Percentiles rank a stretch among this genome's conserved stretches.
Conservation (phyloP, 2,113 vertebrate species). For the Hirundichthys speculiger region DNA sequence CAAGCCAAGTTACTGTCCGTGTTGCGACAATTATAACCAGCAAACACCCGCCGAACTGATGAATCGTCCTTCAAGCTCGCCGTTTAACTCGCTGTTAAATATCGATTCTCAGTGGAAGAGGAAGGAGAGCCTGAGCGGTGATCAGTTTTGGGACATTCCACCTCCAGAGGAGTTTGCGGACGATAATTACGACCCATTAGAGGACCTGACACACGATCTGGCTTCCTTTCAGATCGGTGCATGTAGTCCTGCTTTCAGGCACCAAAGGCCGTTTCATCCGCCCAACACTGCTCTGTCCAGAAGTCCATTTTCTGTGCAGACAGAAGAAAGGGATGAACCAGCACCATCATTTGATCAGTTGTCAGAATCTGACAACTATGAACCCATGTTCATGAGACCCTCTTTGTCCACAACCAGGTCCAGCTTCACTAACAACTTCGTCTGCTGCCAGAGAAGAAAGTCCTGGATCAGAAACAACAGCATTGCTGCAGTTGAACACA, state of each 20-base stretch:
- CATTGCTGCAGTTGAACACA: slow-evolving; percentile 64
- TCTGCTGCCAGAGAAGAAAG: slow-evolving; percentile 57
- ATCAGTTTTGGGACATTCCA: slow-evolving; percentile 61
- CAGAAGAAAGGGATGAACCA: slow-evolving; percentile 6
- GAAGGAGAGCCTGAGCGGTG: slow-evolving; percentile 28
- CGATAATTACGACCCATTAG: slow-evolving; percentile 47
- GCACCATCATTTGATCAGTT: slow-evolving; percentile 27
- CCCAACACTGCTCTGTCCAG: slow-evolving; percentile 12
- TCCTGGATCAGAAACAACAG: slow-evolving; percentile 71
- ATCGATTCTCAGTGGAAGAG: slow-evolving; percentile 49
- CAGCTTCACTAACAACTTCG: slow-evolving; percentile 64
- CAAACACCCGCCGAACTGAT: slow-evolving; percentile 44
- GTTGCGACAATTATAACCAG: too few species aligned
- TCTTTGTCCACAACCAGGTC: slow-evolving; percentile 60
- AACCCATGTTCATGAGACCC: slow-evolving; percentile 40
- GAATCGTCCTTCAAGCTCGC: slow-evolving; percentile 42
- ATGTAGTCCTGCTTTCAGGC: slow-evolving; percentile 22
- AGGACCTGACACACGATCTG: slow-evolving; percentile 62
- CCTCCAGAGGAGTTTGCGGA: slow-evolving; percentile 78
- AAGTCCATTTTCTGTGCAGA: slow-evolving; percentile 18
- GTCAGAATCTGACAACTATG: slow-evolving; percentile 51
- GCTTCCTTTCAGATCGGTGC: slow-evolving; percentile 51
- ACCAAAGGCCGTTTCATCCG: neutral
- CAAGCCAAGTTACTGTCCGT: too few species aligned
- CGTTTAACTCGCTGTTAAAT: slow-evolving; percentile 47